phyloP scores from a whole-genome alignment of 2,113 vertebrate species.

The Brienomyrus longianalis region DNA sequence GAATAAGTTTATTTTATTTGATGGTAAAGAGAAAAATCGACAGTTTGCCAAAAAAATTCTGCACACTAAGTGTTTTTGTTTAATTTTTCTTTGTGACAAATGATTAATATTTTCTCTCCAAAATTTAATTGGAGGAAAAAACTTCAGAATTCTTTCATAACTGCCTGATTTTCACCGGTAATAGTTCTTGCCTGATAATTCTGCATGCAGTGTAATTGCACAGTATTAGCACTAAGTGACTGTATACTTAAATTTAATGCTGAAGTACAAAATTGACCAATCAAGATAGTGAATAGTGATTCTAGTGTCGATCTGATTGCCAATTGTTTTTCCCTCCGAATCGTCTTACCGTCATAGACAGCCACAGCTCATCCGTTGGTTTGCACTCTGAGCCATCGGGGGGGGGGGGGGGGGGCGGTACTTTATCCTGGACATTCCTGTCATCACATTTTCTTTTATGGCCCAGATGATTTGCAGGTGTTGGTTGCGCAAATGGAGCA shows the following conservation, averaged over 20 bases:
- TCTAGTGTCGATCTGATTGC: not conserved
- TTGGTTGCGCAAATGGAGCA: not conserved
- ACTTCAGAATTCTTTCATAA: not conserved
- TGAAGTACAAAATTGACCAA: not conserved
- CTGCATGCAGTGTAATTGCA: not conserved
- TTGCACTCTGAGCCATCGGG: not conserved
- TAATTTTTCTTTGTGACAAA: not conserved
- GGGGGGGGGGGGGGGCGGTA: not conserved
- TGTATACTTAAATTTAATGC: no score
- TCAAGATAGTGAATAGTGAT: not conserved
- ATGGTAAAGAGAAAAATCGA: not conserved
- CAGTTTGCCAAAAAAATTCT: not conserved
- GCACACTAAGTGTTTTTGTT: not conserved
- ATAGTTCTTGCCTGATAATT: not conserved
- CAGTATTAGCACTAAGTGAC: not conserved
- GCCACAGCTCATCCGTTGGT: not conserved
- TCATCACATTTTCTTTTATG: not conserved
- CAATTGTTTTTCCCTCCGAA: not conserved
- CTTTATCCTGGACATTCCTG: not conserved
- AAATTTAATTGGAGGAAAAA: not conserved
- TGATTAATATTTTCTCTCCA: not conserved
- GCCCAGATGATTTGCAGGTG: not conserved
- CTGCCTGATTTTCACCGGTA: not conserved
- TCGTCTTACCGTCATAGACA: not conserved
- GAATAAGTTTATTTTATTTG: not conserved